phyloP scores from a whole-genome alignment of 2,888 invertebrate genomes.

The Phengaris alcon region DNA sequence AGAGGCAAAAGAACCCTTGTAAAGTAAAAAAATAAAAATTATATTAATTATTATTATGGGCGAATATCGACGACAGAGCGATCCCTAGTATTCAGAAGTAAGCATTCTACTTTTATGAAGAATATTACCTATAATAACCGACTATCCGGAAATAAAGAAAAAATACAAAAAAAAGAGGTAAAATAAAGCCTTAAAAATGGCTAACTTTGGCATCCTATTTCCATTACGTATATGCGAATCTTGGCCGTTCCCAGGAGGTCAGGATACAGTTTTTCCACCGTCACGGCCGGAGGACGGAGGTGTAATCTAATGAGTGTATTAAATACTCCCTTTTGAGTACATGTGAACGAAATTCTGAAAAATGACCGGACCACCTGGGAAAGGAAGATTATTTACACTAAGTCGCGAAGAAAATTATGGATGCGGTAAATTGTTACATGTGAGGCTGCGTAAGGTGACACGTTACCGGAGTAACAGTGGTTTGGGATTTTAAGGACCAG shows the following conservation, averaged over 20 bases:
- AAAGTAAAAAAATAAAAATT: too few species aligned
- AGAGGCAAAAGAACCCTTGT: too few species aligned
- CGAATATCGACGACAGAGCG: too few species aligned
- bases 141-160: too few species aligned
- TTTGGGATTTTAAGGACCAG: too few species aligned
- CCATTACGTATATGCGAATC: slow-evolving; percentile 39
- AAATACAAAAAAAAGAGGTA: too few species aligned
- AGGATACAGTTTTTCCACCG: neutral
- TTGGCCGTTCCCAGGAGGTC: slow-evolving; percentile 9
- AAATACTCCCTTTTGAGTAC: slow-evolving; percentile 47
- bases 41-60: too few species aligned
- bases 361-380: slow-evolving; percentile 62
- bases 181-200: neutral
- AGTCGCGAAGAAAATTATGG: slow-evolving; percentile 37
- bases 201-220: neutral
- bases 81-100: too few species aligned
- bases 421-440: slow-evolving; percentile 36
- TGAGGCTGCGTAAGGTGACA: neutral
- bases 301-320: slow-evolving; percentile 32
- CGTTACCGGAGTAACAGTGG: too few species aligned
- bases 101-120: too few species aligned
- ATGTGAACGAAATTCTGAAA: slow-evolving; percentile 46
- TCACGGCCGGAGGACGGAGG: slow-evolving; percentile 22
- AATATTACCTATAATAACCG: too few species aligned
- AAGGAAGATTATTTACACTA: slow-evolving; percentile 42